Evolutionary conservation across 1,140 invertebrate species (phyloP).

Genomic region (Eurosta solidaginis): DNA sequence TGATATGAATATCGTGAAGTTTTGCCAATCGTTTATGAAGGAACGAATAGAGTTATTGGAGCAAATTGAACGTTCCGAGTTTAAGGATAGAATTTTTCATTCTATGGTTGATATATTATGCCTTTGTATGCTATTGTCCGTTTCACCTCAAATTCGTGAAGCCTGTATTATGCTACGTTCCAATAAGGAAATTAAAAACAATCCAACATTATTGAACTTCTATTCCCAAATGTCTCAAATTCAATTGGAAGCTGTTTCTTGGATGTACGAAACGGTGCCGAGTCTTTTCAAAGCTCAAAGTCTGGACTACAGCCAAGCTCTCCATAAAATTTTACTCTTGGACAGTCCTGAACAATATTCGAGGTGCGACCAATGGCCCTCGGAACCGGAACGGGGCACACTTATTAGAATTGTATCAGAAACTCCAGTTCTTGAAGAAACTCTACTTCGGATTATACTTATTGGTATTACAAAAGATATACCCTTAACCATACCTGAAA

Average conservation of each 20-base stretch:
- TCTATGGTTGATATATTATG: slow-evolving; percentile 84
- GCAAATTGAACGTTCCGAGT: slow-evolving; percentile 66
- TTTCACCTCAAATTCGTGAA: slow-evolving; percentile 78
- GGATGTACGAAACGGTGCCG: slow-evolving; percentile 82
- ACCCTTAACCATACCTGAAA: slow-evolving; percentile 78
- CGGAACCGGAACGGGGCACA: slow-evolving; percentile 79
- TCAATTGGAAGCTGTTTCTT: slow-evolving; percentile 80
- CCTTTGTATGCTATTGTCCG: slow-evolving; percentile 81
- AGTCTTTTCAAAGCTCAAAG: slow-evolving; percentile 74
- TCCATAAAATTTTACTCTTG: slow-evolving; percentile 87
- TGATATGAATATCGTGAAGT: slow-evolving; percentile 75
- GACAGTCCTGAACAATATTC: slow-evolving; percentile 86
- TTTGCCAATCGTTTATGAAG: slow-evolving; percentile 72
- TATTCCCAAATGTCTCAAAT: slow-evolving; percentile 76
- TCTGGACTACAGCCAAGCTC: slow-evolving; percentile 75
- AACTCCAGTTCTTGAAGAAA: slow-evolving; percentile 84
- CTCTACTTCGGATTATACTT: slow-evolving; percentile 77
- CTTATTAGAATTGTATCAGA: slow-evolving; percentile 84
- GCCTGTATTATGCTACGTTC: slow-evolving; percentile 60
- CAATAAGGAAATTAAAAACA: slow-evolving; percentile 50
- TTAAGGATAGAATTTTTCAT: slow-evolving; percentile 81
- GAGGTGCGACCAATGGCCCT: slow-evolving; percentile 92
- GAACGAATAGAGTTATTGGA: slow-evolving; percentile 65
- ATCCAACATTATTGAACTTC: slow-evolving; percentile 65
- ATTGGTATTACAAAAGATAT: slow-evolving; percentile 87